Evolutionary conservation across 2,797 vertebrate genomes (phyloP).

Genomic region (Gallinago nigripennis): DNA sequence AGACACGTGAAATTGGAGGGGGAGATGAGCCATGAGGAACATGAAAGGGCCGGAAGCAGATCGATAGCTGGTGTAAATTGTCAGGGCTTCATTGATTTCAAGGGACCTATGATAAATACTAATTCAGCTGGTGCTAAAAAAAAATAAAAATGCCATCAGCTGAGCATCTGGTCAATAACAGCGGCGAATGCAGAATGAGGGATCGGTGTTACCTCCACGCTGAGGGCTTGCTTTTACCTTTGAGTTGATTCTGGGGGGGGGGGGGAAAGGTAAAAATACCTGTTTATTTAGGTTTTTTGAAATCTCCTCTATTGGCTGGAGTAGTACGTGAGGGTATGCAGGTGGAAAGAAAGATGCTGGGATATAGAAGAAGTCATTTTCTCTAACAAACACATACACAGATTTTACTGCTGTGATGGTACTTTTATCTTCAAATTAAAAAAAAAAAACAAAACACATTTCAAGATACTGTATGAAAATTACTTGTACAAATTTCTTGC

Average conservation of each 20-base stretch:
- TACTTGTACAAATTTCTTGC: background rate
- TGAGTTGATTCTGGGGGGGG: background rate
- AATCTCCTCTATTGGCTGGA: background rate
- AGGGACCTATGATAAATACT: background rate
- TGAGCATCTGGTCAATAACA: background rate
- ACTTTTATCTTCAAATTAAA: background rate
- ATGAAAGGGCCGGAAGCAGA: background rate
- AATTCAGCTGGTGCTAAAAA: background rate
- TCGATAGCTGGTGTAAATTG: conserved; percentile 3
- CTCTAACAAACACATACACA: background rate
- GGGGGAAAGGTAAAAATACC: background rate
- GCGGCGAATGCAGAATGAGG: background rate
- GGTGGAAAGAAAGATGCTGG: background rate
- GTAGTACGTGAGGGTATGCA: background rate
- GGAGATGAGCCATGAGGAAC: conserved; percentile 39
- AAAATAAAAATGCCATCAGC: background rate
- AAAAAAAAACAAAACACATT: background rate
- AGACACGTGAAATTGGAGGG: background rate
- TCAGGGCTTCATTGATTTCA: conserved; percentile 40
- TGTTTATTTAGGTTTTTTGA: background rate
- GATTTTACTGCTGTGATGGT: background rate
- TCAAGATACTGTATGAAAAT: background rate
- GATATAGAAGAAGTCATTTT: background rate
- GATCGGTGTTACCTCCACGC: background rate
- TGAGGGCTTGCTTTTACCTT: background rate